Evolutionary conservation across 2,113 vertebrate species (phyloP), one percentile per base, ranked within the genome.

Genomic region (Cavia porcellus): DNA sequence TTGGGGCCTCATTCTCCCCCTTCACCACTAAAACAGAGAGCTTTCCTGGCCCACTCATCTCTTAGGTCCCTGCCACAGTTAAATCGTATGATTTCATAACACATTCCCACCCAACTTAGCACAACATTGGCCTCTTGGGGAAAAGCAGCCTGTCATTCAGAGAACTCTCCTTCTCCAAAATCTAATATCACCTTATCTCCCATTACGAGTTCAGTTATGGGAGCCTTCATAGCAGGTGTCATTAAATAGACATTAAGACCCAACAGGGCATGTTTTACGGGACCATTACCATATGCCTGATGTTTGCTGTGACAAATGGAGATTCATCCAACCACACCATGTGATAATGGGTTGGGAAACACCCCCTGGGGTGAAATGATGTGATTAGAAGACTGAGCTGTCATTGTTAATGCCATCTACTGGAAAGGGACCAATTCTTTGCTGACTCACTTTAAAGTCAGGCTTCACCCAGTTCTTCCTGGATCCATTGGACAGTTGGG

Each of bases 211-310:
- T 96, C 97, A 75, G 96, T 98, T 97, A 98, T 96, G 96, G 97
- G 97, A 96, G 94, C 86, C 90, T 97, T 97, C 96, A 89, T 95
- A 97, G 97, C 97, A 97, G 97, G 98, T 98, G 83, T 97, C 98
- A 97, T 98, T 98, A 98, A 98, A 98, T 96, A 97, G 95, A 97
- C 97, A 97, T 98, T 98, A 98, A 97, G 97, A 96, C 95, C 98
- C 98, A 98, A 98, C 96, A 94, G 97, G 98, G 97, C 98, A 97
- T 98, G 97, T 97, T 98, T 97, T 98, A 97, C 94, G 42, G 96
- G 97, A 96, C 98, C 95, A 96, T 98, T 98, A 98, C 96, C 97
- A 97, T 96, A 98, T 97, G 97, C 96, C 96, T 95, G 89, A 93
- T 96, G 95, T 96, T 97, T 97, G 95, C 95, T 50, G 95, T 96